Conservation (phyloP, 1,140 invertebrate species). For the Hypsibius dujardini region DNA sequence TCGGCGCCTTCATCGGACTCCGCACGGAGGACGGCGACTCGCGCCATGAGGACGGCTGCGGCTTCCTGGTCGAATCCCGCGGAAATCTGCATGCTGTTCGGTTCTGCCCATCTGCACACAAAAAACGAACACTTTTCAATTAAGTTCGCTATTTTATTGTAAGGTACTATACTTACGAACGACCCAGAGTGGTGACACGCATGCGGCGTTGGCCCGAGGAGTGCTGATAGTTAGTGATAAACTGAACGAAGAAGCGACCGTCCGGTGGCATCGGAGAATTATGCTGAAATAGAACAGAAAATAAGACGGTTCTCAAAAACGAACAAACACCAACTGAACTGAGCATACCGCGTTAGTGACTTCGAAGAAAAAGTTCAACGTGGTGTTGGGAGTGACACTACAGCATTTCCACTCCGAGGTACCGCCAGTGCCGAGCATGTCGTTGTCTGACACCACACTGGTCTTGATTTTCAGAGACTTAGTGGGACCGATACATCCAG, state of each 20-base stretch:
- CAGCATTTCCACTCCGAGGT: constrained; percentile 98
- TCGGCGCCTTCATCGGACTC: constrained; percentile 82
- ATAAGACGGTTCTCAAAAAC: background rate
- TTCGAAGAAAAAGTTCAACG: constrained; percentile 87
- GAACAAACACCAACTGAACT: background rate
- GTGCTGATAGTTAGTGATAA: constrained; percentile 96
- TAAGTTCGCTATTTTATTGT: too few relatives aligned
- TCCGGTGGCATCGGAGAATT: constrained; percentile 84
- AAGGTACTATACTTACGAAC: constrained; percentile 47
- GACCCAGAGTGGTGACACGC: constrained; percentile 81
- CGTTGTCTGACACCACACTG: constrained; percentile 76
- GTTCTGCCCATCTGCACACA: constrained; percentile 37
- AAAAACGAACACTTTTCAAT: constrained; percentile 20
- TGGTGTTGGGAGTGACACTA: constrained; percentile 73
- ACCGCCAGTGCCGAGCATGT: constrained; percentile 77
- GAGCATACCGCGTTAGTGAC: constrained; percentile 60
- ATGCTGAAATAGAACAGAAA: constrained; percentile 44
- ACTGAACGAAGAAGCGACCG: constrained; percentile 85
- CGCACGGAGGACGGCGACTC: constrained; percentile 83
- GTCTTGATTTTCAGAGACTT: constrained; percentile 78
- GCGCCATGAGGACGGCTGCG: constrained; percentile 85
- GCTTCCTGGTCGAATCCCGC: constrained; percentile 96
- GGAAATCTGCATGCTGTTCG: constrained; percentile 40
- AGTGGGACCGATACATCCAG: constrained; percentile 87
- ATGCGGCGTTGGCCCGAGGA: constrained; percentile 81